Base-by-base conservation (phyloP, 2,113 vertebrate genomes). In the Paramisgurnus dabryanus region DNA sequence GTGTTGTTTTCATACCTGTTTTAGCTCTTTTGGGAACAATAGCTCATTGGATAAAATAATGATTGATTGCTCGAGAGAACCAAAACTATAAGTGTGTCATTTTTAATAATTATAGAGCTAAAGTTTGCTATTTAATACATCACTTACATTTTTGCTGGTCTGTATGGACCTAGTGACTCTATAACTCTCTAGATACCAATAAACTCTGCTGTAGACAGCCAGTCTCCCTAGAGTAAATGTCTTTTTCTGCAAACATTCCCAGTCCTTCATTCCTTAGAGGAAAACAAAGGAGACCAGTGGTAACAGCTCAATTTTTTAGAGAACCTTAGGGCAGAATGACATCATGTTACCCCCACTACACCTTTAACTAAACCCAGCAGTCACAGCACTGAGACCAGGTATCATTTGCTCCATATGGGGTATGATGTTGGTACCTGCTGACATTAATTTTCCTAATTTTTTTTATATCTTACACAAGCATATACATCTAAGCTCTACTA, bases 161-260 rank as follows among this genome's bases (percentile, higher is more conserved):
- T 27, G 41, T 17, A 63, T 45, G 40, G 58, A 12, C 72, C 6
- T 47, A 43, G 58, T 39, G 58, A 63, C 72, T 49, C 41, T 4
- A 15, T 11, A 53, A 66, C 7, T 15, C 45, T 76, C 74, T 53
- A 66, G 74, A 27, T 76, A 66, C 45, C 27, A 76, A 66, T 76
- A 76, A 76, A 76, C 53, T 47, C 61, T 65, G 43, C 18, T 7
- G 74, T 40, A 76, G 74, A 66, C 58, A 76, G n/a, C 43, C 40
- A 27, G 72, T 64, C 73, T 76, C 73, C 73, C 73, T 50, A 39
- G 60, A 60, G 73, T 76, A 76, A 76, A 60, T 18, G 61, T 77
- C 47, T 77, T 55, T 66, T 8, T 41, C 60, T 65, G 63, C 74
- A 77, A 77, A 77, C 74, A 66, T 66, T 75, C 71, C 71, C 41